Evolutionary conservation across 2,113 vertebrate species (phyloP).

Genomic region (Eptesicus fuscus): DNA sequence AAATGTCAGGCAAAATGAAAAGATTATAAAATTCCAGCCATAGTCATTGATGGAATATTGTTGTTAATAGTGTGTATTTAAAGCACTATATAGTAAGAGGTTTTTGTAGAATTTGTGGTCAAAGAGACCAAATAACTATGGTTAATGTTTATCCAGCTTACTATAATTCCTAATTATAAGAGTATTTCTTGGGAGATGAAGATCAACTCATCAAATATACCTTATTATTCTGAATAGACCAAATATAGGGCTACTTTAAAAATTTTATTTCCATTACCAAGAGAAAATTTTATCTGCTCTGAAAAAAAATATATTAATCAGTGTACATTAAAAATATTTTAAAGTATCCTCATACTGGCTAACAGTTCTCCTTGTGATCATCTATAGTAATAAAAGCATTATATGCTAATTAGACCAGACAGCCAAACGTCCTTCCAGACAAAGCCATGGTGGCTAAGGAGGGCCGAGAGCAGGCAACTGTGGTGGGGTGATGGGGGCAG

Average conservation of each 20-base stretch:
- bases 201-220: neutral
- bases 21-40: neutral
- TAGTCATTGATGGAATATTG: neutral
- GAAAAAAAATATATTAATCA: neutral
- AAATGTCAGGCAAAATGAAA: constrained; percentile 25
- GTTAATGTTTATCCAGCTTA: neutral
- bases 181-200: neutral
- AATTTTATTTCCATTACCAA: constrained; percentile 12
- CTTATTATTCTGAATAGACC: neutral
- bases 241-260: neutral
- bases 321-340: neutral
- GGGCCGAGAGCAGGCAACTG: too few relatives aligned
- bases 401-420: too few relatives aligned
- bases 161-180: neutral
- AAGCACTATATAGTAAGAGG: neutral
- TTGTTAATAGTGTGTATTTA: neutral
- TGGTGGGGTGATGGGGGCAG: too few relatives aligned
- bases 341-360: neutral
- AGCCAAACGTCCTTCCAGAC: too few relatives aligned
- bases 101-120: neutral
- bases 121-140: neutral
- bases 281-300: neutral
- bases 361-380: neutral
- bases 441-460: too few relatives aligned
- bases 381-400: too few relatives aligned